Evolutionary conservation across 2,113 vertebrate species (phyloP).

Genomic region (Odocoileus hemionus): DNA sequence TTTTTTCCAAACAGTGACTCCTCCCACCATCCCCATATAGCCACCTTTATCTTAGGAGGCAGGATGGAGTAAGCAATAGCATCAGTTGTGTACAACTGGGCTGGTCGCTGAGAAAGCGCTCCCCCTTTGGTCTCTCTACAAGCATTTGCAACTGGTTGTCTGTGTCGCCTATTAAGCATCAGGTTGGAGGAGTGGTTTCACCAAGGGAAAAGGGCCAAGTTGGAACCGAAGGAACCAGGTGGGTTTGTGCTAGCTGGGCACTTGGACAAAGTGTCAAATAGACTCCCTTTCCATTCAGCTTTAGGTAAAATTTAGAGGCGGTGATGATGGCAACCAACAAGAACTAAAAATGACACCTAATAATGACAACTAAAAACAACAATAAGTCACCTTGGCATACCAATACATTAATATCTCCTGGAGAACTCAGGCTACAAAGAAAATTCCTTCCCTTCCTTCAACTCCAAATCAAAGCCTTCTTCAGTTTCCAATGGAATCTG

Average conservation of each 20-base stretch:
- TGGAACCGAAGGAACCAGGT: background rate
- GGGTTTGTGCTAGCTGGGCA: background rate
- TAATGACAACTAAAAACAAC: background rate
- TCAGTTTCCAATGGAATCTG: background rate
- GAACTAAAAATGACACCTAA: background rate
- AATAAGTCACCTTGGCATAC: background rate
- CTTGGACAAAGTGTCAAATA: background rate
- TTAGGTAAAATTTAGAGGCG: background rate
- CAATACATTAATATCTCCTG: background rate
- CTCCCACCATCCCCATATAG: fast-evolving
- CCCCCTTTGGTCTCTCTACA: background rate
- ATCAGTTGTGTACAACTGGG: background rate
- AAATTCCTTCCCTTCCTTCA: background rate
- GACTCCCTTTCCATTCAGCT: background rate
- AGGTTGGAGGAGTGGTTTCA: background rate
- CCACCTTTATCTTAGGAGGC: background rate
- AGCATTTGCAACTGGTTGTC: background rate
- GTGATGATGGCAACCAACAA: background rate
- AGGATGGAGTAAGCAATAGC: background rate
- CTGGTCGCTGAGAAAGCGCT: background rate
- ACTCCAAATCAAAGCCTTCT: background rate
- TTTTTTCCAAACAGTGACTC: background rate
- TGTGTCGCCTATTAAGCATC: background rate
- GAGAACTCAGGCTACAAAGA: background rate
- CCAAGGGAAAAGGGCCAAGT: background rate